Base-by-base conservation (phyloP, 2,113 vertebrate species). In the Antechinus stuartii region DNA sequence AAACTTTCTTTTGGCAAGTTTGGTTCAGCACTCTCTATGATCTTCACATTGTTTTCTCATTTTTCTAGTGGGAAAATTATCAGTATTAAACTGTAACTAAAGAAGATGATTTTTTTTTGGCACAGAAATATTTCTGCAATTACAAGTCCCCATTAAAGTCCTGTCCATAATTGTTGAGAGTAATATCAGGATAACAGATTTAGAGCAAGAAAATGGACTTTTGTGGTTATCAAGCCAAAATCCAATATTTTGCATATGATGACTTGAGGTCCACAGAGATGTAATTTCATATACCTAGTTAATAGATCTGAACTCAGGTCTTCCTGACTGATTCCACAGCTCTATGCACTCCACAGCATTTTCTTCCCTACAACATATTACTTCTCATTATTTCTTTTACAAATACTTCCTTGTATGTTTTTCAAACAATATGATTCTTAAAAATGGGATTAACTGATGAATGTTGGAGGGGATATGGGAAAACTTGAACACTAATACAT, bases 111-210 rank as follows among this genome's bases (percentile, higher is more conserved):
- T 94, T 93, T 56, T 35, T 94, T 90, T 49, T 49, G 3, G 90
- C 14, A 5, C 57, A 22, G 23, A 93, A 96, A 91, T 19, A 2
- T 30, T 95, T 84, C 22, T 2, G 89, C 94, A 96, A 97, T 68
- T 3, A 98, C 91, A 2, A 89, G 76, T 90, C 46, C 54, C 96
- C 96, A 96, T 96, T 92, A 92, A 94, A 94, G 19, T 23, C 89
- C 4, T 50, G 8, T 91, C 54, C 0, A 26, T 52, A 84, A 53
- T 25, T 53, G 9, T 3, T 52, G 7, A 30, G n/a, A 84, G 23
- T 16, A 42, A 84, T 42, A 84, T 84, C 68, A 84, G 19, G 6
- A 84, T 84, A 6, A 8, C 22, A 42, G 8, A 84, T 84, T 23
- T 5, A 84, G 19, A 42, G 68, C 2, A 42, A 84, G 68, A 84